A percentile compares a stretch with the other conserved stretches of the same genome.
Conservation (phyloP, 2,797 vertebrate species). For the Podarcis lilfordi region DNA sequence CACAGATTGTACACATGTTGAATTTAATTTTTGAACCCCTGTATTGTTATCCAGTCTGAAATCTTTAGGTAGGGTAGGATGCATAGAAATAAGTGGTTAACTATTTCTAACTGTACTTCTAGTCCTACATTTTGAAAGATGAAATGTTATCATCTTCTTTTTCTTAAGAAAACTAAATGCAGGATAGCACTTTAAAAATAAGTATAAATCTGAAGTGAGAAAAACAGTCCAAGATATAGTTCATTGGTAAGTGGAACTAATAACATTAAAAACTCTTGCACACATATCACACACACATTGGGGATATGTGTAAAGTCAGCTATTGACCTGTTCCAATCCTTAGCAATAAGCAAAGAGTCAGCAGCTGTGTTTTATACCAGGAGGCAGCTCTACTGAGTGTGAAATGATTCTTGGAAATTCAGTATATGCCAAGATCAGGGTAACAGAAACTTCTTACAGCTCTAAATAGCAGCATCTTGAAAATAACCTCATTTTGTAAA, state of each 20-base stretch:
- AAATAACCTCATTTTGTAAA: slow-evolving; percentile 33
- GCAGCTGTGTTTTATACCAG: slow-evolving; percentile 34
- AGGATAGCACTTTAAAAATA: slow-evolving; percentile 33
- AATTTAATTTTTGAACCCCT: too few relatives aligned
- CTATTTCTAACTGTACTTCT: neutral
- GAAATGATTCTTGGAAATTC: slow-evolving; percentile 3
- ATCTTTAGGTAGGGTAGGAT: neutral
- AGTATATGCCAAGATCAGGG: slow-evolving; percentile 2
- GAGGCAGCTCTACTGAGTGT: slow-evolving; percentile 12
- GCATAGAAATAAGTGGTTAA: neutral
- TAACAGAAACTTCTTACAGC: slow-evolving; percentile 7
- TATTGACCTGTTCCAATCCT: slow-evolving; percentile 41
- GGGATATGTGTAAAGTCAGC: slow-evolving; percentile 21
- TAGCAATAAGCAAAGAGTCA: neutral
- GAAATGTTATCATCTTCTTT: slow-evolving; percentile 37
- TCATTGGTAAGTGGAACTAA: slow-evolving; percentile 42
- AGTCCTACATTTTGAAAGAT: slow-evolving; percentile 35
- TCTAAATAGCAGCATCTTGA: slow-evolving; percentile 39
- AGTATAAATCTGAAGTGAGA: slow-evolving; percentile 20
- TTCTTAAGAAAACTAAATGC: slow-evolving; percentile 19
- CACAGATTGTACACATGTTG: too few relatives aligned
- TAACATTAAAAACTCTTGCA: slow-evolving; percentile 10
- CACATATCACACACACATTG: slow-evolving; percentile 32
- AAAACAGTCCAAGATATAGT: slow-evolving; percentile 49
- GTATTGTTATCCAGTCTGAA: neutral